phyloP scores from a whole-genome alignment of 2,888 invertebrate genomes.

The Physocephala rufipes region DNA sequence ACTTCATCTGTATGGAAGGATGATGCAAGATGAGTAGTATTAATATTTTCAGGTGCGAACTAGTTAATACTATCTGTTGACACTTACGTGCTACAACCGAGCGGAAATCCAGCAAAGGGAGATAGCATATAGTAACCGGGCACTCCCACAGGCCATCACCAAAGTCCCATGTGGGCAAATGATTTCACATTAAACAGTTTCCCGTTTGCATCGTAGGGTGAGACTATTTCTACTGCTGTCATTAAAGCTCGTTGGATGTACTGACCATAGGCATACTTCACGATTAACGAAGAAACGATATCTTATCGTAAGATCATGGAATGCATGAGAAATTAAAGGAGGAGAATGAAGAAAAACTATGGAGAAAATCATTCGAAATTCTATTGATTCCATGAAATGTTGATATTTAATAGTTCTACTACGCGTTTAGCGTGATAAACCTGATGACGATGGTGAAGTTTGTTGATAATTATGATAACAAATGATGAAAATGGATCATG shows the following conservation, averaged over 20 bases:
- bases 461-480: too few species aligned
- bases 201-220: constrained; percentile 66
- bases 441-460: too few species aligned
- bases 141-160: constrained; percentile 94
- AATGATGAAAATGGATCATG: too few species aligned
- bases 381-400: background rate
- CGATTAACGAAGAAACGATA: constrained; percentile 25
- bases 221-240: constrained; percentile 60
- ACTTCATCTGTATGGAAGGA: too few species aligned
- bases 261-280: constrained; percentile 89
- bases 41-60: too few species aligned
- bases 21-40: too few species aligned
- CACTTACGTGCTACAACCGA: constrained; percentile 83
- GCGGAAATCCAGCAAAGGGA: constrained; percentile 76
- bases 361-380: background rate
- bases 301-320: constrained; percentile 11
- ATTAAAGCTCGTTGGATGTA: constrained; percentile 65
- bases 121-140: constrained; percentile 89
- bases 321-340: background rate
- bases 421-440: constrained; percentile 21
- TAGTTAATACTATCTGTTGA: too few species aligned
- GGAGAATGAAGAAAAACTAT: background rate
- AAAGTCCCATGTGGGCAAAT: constrained; percentile 83
- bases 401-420: constrained; percentile 2
- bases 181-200: constrained; percentile 87